These are phyloP conservation scores for Melangyna quadrimaculata DNA, from an alignment of 2,888 invertebrate species.

Conservation along the genomic window DNA sequence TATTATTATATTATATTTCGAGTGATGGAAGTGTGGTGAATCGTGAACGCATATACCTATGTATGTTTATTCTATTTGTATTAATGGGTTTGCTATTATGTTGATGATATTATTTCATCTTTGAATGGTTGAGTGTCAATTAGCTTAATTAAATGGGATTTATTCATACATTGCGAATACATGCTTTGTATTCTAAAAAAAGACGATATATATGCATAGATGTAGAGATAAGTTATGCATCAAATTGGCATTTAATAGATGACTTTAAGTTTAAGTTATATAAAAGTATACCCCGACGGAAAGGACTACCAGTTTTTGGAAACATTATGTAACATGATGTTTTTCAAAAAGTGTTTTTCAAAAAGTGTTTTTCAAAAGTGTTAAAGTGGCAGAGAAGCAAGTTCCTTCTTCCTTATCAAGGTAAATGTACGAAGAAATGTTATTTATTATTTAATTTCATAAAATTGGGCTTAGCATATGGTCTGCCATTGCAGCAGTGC, in stretches of 20 bases:
- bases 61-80: constrained; percentile 46
- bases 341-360: too few relatives aligned
- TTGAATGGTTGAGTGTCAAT: constrained; percentile 54
- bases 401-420: too few relatives aligned
- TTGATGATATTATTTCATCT: constrained; percentile 24
- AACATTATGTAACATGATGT: too few relatives aligned
- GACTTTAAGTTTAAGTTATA: too few relatives aligned
- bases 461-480: too few relatives aligned
- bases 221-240: background rate
- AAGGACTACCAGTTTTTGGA: too few relatives aligned
- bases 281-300: too few relatives aligned
- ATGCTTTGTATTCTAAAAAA: background rate
- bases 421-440: too few relatives aligned
- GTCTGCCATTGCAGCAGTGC: too few relatives aligned
- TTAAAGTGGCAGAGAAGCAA: too few relatives aligned
- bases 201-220: background rate
- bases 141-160: constrained; percentile 67
- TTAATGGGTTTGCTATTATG: constrained; percentile 40
- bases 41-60: constrained; percentile 30
- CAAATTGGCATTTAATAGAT: background rate
- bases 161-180: constrained; percentile 17
- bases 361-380: too few relatives aligned
- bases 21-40: constrained; percentile 44
- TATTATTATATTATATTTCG: constrained; percentile 57
- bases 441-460: too few relatives aligned